Evolutionary conservation across 1,140 invertebrate species (phyloP).

Genomic region (Pogonus chalceus): DNA sequence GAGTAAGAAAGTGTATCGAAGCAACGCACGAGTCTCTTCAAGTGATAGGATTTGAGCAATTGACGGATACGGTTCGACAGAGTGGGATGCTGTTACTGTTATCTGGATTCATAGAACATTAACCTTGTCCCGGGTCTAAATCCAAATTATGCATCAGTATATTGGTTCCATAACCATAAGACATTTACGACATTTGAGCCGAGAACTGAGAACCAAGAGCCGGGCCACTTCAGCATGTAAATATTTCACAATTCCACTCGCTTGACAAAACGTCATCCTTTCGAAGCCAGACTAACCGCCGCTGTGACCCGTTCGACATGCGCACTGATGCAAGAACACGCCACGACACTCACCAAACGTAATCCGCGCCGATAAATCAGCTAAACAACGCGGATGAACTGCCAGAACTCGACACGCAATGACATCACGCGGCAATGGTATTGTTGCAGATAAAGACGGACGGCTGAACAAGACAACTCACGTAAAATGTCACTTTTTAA

Average conservation of each 20-base stretch:
- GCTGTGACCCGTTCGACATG: background rate
- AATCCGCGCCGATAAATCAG: too few species aligned
- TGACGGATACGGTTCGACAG: background rate
- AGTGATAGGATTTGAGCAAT: background rate
- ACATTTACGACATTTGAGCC: background rate
- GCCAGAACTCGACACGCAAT: too few species aligned
- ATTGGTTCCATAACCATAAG: background rate
- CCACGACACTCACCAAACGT: too few species aligned
- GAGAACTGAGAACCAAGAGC: background rate
- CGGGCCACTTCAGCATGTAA: background rate
- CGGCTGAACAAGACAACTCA: too few species aligned
- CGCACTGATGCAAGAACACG: background rate
- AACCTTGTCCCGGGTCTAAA: conserved; percentile 2
- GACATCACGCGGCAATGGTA: too few species aligned
- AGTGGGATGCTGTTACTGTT: background rate
- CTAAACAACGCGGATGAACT: too few species aligned
- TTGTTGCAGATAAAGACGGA: too few species aligned
- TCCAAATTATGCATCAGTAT: conserved; percentile 5
- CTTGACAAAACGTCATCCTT: background rate
- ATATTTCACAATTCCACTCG: conserved; percentile 1
- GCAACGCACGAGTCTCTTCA: too few species aligned
- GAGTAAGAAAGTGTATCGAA: too few species aligned
- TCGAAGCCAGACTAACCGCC: background rate
- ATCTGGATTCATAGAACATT: conserved; percentile 7
- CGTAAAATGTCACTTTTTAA: too few species aligned